Percentiles rank a stretch among this genome's conserved stretches.
Evolutionary conservation across 2,113 vertebrate genomes (phyloP).

Genomic region (Cephalopterus ornatus): DNA sequence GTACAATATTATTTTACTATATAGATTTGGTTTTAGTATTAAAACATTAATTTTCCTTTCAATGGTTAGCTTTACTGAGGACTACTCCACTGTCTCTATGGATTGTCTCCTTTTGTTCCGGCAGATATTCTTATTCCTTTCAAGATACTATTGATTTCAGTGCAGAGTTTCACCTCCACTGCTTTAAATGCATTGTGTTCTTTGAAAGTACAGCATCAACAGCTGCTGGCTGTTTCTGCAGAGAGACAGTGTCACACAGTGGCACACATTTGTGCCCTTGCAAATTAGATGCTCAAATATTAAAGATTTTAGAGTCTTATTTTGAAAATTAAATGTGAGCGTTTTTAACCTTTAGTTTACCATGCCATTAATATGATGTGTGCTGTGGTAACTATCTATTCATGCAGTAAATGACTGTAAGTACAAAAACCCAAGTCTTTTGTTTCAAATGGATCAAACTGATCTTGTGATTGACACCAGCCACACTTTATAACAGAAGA

Average conservation of each 20-base stretch:
- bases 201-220: constrained; percentile 48
- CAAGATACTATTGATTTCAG: not conserved
- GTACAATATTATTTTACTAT: no score
- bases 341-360: not conserved
- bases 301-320: not conserved
- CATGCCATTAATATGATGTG: not conserved
- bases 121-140: not conserved
- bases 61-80: not conserved
- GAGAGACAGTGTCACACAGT: not conserved
- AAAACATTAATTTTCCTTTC: not conserved
- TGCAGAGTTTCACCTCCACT: not conserved
- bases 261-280: not conserved
- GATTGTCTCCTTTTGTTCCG: not conserved
- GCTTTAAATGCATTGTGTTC: not conserved
- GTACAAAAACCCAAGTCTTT: not conserved
- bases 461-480: not conserved
- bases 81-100: not conserved
- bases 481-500: not conserved
- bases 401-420: not conserved
- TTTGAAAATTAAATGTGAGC: not conserved
- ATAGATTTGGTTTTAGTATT: not conserved
- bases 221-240: constrained; percentile 34
- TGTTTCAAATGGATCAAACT: not conserved
- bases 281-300: not conserved
- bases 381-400: not conserved